Percentiles rank a stretch among this genome's conserved stretches.
phyloP scores from a whole-genome alignment of 2,113 vertebrate species.

The Zosterops japonicus region DNA sequence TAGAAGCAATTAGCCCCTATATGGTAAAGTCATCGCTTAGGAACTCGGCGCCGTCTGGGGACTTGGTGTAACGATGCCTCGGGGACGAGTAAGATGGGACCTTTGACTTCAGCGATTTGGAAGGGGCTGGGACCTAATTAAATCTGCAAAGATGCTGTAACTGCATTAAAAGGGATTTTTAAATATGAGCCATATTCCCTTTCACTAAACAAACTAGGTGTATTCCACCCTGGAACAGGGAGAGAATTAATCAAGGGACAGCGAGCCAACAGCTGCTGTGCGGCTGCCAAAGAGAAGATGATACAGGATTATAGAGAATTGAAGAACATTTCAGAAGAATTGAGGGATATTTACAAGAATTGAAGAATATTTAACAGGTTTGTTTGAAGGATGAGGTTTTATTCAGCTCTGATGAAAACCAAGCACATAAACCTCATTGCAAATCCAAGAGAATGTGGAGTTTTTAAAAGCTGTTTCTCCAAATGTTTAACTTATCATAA shows the following conservation, averaged over 20 bases:
- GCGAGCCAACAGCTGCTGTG: background rate
- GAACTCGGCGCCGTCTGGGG: slow-evolving; percentile 20
- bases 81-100: slow-evolving; percentile 8
- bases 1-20: slow-evolving; percentile 36
- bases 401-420: background rate
- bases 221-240: slow-evolving; percentile 3
- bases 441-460: background rate
- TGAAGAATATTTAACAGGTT: background rate
- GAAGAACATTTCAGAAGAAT: background rate
- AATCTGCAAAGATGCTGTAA: slow-evolving; percentile 26
- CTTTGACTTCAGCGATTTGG: slow-evolving; percentile 23
- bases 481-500: background rate
- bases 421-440: background rate
- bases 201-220: slow-evolving; percentile 32
- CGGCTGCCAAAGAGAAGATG: background rate
- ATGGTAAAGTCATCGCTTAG: slow-evolving; percentile 21
- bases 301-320: slow-evolving; percentile 5
- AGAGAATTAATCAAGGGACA: slow-evolving; percentile 27
- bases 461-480: background rate
- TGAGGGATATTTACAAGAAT: background rate
- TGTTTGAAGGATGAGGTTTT: background rate
- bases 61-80: slow-evolving; percentile 1
- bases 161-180: slow-evolving; percentile 12
- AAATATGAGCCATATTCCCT: slow-evolving; percentile 12
- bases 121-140: slow-evolving; percentile 46